Conservation (phyloP, 2,888 invertebrate species). For the Eurytoma adleriae region DNA sequence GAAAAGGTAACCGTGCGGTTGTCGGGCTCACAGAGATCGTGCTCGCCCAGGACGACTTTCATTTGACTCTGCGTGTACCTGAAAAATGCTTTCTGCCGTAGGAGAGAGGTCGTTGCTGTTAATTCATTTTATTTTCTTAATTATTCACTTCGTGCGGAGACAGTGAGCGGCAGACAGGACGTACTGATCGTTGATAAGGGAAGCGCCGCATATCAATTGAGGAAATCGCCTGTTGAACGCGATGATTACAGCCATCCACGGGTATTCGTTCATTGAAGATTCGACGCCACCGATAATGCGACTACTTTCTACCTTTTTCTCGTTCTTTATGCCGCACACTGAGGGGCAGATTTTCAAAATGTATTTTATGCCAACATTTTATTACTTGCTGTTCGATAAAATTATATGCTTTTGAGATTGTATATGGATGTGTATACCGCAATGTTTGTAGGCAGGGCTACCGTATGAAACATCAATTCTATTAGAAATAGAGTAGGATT, state of each 20-base stretch:
- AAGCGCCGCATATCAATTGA: slow-evolving; percentile 78
- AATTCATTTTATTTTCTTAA: neutral
- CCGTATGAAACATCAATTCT: slow-evolving; percentile 60
- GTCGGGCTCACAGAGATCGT: slow-evolving; percentile 56
- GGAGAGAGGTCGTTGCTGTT: neutral
- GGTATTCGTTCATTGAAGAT: slow-evolving; percentile 77
- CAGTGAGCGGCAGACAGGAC: slow-evolving; percentile 80
- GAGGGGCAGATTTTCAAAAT: neutral
- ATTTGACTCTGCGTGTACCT: slow-evolving; percentile 66
- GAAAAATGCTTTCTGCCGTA: slow-evolving; percentile 33
- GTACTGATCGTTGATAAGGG: slow-evolving; percentile 78
- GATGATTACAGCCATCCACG: slow-evolving; percentile 78
- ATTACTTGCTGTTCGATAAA: too few species aligned
- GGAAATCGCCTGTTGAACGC: slow-evolving; percentile 68
- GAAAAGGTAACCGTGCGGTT: slow-evolving; percentile 7
- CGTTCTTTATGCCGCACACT: slow-evolving; percentile 60
- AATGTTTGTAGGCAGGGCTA: slow-evolving; percentile 59
- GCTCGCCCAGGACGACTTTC: slow-evolving; percentile 61
- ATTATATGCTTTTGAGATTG: too few species aligned
- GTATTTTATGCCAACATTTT: too few species aligned
- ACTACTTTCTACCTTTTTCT: slow-evolving; percentile 36
- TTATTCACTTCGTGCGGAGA: slow-evolving; percentile 76
- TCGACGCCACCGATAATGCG: slow-evolving; percentile 79
- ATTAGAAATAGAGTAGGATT: neutral
- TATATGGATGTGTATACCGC: slow-evolving; percentile 51